These are phyloP conservation scores for Taphrorychus bicolor DNA, from an alignment of 2,888 invertebrate species.

Conservation along the genomic window DNA sequence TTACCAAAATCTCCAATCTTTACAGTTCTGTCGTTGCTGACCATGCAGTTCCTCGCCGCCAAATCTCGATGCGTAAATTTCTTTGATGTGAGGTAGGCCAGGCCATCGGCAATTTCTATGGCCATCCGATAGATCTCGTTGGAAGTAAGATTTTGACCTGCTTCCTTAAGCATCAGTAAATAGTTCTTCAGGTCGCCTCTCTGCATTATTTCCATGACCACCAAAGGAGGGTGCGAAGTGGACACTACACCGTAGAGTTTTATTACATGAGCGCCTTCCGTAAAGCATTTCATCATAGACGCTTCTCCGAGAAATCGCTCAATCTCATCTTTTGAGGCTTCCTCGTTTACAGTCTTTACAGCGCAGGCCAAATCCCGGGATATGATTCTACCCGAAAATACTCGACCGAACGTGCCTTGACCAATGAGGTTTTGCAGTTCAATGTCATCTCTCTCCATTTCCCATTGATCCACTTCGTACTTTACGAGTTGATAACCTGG, in stretches of 20 bases:
- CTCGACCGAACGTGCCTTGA: conserved; percentile 78
- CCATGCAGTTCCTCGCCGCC: conserved; percentile 77
- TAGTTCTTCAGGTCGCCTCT: conserved; percentile 75
- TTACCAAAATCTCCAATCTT: conserved; percentile 70
- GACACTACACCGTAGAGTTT: conserved; percentile 73
- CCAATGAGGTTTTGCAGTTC: conserved; percentile 65
- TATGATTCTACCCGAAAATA: conserved; percentile 67
- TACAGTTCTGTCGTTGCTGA: conserved; percentile 67
- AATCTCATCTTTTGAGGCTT: conserved; percentile 64
- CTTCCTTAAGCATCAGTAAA: conserved; percentile 65
- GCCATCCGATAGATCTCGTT: conserved; percentile 69
- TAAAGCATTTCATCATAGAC: conserved; percentile 75
- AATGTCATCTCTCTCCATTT: conserved; percentile 68
- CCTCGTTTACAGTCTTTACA: conserved; percentile 69
- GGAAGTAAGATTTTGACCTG: conserved; percentile 62
- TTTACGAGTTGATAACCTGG: conserved; percentile 61
- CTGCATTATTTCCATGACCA: conserved; percentile 83
- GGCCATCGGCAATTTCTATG: conserved; percentile 79
- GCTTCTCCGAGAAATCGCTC: conserved; percentile 75
- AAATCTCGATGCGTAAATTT: conserved; percentile 76
- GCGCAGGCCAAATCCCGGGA: conserved; percentile 63
- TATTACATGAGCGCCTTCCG: conserved; percentile 71
- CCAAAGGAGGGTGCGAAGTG: conserved; percentile 70
- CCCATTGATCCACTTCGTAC: conserved; percentile 77
- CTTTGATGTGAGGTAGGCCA: conserved; percentile 76